phyloP scores from a whole-genome alignment of 2,888 invertebrate species.

The Lymantria dispar region DNA sequence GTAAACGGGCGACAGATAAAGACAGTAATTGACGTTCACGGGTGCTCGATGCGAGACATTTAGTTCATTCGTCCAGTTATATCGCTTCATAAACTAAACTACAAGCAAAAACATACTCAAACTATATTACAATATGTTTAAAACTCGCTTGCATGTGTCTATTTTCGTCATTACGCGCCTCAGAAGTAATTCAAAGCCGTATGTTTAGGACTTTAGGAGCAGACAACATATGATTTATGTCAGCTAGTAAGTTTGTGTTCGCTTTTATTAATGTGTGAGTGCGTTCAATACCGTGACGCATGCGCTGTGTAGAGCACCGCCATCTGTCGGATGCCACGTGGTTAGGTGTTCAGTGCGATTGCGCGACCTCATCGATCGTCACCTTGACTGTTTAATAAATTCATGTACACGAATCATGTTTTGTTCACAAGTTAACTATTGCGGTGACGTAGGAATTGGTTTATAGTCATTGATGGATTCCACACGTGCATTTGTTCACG shows the following conservation, averaged over 20 bases:
- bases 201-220: conserved; percentile 53
- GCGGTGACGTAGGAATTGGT: conserved; percentile 28
- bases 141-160: conserved; percentile 23
- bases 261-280: conserved; percentile 37
- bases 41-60: conserved; percentile 58
- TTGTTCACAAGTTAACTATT: conserved; percentile 45
- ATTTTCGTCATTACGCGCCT: conserved; percentile 64
- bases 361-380: conserved; percentile 71
- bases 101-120: conserved; percentile 35
- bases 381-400: conserved; percentile 76
- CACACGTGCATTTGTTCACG: too few species aligned
- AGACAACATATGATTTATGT: conserved; percentile 75
- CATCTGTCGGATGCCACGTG: conserved; percentile 78
- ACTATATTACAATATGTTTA: conserved; percentile 13
- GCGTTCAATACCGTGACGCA: conserved; percentile 73
- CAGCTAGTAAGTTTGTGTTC: conserved; percentile 41
- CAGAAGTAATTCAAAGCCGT: conserved; percentile 73
- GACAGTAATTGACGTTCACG: conserved; percentile 70
- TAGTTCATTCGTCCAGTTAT: conserved; percentile 62
- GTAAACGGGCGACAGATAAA: conserved; percentile 54
- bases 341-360: conserved; percentile 44
- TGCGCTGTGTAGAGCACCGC: conserved; percentile 65
- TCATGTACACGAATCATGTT: conserved; percentile 61
- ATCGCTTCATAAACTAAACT: conserved; percentile 24
- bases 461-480: conserved; percentile 7